A percentile compares a stretch with the other conserved stretches of the same genome.
These are phyloP conservation scores for Mythimna impura DNA, from an alignment of 2,888 invertebrate species.

Conservation along the genomic window DNA sequence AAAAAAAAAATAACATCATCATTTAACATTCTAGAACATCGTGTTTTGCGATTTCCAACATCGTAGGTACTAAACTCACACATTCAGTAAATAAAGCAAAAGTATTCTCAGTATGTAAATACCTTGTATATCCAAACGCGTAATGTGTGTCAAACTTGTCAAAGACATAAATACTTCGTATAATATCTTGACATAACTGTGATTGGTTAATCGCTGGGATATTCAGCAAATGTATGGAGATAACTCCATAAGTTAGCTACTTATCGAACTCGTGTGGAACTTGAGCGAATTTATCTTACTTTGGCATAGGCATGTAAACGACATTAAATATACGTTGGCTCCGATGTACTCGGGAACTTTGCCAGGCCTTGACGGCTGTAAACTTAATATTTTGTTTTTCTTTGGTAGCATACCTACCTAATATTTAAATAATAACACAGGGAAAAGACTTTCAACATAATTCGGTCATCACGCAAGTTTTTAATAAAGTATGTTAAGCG, in stretches of 20 bases:
- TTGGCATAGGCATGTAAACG: conserved; percentile 67
- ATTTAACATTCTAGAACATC: conserved; percentile 12
- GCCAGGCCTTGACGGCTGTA: conserved; percentile 47
- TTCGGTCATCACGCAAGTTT: neutral
- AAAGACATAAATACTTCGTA: conserved; percentile 57
- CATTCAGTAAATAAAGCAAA: conserved; percentile 42
- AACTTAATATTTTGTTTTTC: conserved; percentile 47
- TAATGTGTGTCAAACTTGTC: conserved; percentile 60
- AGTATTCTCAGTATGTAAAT: conserved; percentile 54
- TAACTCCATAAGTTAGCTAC: conserved; percentile 69
- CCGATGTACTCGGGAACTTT: conserved; percentile 49
- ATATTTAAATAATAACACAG: conserved; percentile 34
- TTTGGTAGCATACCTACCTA: conserved; percentile 13
- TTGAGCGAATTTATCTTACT: conserved; percentile 70
- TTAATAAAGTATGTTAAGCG: neutral
- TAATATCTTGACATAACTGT: conserved; percentile 56
- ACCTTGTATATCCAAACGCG: conserved; percentile 33
- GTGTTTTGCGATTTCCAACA: conserved; percentile 14
- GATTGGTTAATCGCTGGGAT: conserved; percentile 67
- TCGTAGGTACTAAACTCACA: conserved; percentile 9
- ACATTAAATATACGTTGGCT: conserved; percentile 62
- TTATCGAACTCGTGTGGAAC: conserved; percentile 71
- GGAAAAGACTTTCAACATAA: neutral
- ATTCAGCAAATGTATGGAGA: conserved; percentile 68
- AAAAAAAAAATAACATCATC: conserved; percentile 9